Conservation (phyloP, 2,888 invertebrate species). For the Metellina segmentata region DNA sequence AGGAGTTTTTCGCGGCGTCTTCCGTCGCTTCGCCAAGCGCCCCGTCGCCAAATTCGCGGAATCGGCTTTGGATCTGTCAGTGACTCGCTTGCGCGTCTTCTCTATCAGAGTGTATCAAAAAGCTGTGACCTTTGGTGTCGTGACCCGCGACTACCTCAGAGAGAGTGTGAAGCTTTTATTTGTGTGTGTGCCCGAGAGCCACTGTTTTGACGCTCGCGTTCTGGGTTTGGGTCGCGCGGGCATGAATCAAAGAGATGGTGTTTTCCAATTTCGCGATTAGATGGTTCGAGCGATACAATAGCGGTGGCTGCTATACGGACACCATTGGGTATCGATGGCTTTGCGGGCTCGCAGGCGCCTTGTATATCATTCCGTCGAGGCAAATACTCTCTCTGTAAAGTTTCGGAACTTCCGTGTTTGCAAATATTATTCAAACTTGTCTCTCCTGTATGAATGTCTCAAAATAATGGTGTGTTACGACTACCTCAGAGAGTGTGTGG, state of each 20-base stretch:
- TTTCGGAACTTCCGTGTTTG: too few relatives aligned
- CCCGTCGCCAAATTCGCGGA: constrained; percentile 66
- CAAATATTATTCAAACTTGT: background rate
- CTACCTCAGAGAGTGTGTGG: too few relatives aligned
- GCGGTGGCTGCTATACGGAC: background rate
- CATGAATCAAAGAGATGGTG: background rate
- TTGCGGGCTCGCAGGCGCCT: background rate
- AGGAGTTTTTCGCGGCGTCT: constrained; percentile 12
- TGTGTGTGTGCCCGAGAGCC: constrained; percentile 39
- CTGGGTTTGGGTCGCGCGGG: background rate
- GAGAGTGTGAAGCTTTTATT: constrained; percentile 52
- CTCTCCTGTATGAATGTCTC: background rate
- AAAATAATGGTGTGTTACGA: background rate
- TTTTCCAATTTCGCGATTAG: background rate
- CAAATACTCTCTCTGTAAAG: too few relatives aligned
- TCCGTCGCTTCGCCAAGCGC: constrained; percentile 56
- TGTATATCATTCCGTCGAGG: too few relatives aligned
- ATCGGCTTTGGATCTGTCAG: constrained; percentile 25
- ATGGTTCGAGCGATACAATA: background rate
- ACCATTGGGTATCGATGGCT: background rate
- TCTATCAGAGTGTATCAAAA: constrained; percentile 55
- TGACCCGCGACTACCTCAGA: constrained; percentile 32
- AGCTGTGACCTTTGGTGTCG: constrained; percentile 45
- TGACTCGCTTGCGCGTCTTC: constrained; percentile 10
- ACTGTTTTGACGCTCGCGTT: constrained; percentile 56